Base-by-base conservation (phyloP, 2,113 vertebrate species). In the Ailuropoda melanoleuca region DNA sequence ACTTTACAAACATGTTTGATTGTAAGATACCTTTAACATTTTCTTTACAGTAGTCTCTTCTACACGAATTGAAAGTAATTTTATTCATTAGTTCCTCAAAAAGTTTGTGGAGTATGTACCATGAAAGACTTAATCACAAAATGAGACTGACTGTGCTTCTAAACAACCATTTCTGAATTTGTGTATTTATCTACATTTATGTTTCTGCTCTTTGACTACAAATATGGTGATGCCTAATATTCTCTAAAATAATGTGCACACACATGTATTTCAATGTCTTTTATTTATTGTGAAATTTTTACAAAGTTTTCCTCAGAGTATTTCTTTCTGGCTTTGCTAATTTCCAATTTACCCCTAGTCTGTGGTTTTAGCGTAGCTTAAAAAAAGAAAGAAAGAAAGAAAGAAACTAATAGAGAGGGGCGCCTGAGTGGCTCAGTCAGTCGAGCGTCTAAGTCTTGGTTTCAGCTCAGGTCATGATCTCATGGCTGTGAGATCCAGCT, bases 141-240 rank as follows among this genome's bases (percentile, higher is more conserved):
- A 82, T 13, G 56, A 87, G 29, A 88, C 8, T 58, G 29, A 88
- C 8, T 58, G 66, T 48, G n/a, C 29, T 39, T 93, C 43, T 81
- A 85, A 93, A 92, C 34, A 94, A 80, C 21, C 23, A 26, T 31
- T 95, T 8, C 48, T 85, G 26, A 80, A 58, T 87, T 87, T 78
- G 62, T 66, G 68, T 87, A 58, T 77, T 93, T 78, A 80, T 84
- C 26, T 83, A 14, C 17, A 48, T 46, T 68, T 88, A 66, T 80
- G 90, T 84, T 90, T 90, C 37, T 81, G 34, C 14, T 95, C 55
- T 83, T 92, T 81, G 46, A 82, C 24, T 84, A 95, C 12, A 60
- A 48, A 55, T 91, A 82, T 89, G 53, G 48, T 48, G 58, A 90
- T 2, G 72, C 6, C 23, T 94, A 53, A 53, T 55, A 60, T 0